These are phyloP conservation scores for Disparrhopalites patrizii DNA, from an alignment of 2,888 invertebrate genomes.

Conservation along the genomic window DNA sequence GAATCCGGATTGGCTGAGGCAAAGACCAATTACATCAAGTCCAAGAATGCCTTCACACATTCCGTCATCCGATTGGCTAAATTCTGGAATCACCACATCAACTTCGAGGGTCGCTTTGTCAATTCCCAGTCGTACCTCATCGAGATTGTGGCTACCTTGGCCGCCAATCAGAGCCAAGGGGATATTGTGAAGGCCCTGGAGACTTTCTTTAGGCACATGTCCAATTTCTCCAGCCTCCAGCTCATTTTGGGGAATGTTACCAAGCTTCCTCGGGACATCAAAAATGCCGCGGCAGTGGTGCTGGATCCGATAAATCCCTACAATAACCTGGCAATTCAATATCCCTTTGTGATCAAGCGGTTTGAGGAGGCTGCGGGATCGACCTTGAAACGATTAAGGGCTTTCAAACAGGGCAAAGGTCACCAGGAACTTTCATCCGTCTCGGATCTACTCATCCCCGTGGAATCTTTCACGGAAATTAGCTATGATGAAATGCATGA, in stretches of 20 bases:
- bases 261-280: not conserved
- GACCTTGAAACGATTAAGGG: too few species aligned
- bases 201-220: not conserved
- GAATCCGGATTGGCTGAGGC: not conserved
- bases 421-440: too few species aligned
- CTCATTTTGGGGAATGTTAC: not conserved
- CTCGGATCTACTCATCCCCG: too few species aligned
- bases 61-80: not conserved
- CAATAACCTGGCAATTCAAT: not conserved
- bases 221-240: not conserved
- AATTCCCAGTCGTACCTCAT: not conserved
- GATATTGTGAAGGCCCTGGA: too few species aligned
- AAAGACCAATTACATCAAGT: not conserved
- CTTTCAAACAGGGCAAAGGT: too few species aligned
- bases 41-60: not conserved
- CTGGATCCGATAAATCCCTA: not conserved
- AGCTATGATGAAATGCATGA: too few species aligned
- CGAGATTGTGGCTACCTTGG: not conserved
- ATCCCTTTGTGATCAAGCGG: not conserved
- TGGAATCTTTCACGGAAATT: too few species aligned
- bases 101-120: not conserved
- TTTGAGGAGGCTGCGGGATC: not conserved
- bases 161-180: too few species aligned
- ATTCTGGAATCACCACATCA: not conserved
- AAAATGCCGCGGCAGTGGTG: not conserved